Evolutionary conservation across 1,140 invertebrate genomes (phyloP).

Genomic region (Tetramorium parvispinum): DNA sequence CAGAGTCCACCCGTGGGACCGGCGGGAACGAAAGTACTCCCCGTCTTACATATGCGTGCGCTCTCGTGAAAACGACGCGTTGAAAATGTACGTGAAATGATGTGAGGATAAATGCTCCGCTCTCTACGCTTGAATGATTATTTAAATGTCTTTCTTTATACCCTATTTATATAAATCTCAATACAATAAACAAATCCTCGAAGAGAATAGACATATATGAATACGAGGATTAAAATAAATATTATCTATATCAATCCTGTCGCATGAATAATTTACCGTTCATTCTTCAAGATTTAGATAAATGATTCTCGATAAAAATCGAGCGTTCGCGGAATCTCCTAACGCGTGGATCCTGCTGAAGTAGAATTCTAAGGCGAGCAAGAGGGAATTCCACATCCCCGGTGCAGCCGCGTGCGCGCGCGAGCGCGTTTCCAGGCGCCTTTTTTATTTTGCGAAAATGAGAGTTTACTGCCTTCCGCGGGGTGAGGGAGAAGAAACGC

Average conservation of each 20-base stretch:
- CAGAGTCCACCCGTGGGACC: constrained; percentile 66
- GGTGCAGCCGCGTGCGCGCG: background rate
- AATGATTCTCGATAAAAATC: background rate
- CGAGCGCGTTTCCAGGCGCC: constrained; percentile 1
- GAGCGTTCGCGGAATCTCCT: background rate
- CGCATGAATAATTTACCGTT: background rate
- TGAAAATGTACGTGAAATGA: background rate
- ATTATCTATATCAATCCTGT: background rate
- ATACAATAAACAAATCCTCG: background rate
- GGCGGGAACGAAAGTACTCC: constrained; percentile 20
- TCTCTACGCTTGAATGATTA: background rate
- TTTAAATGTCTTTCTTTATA: background rate
- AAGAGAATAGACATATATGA: background rate
- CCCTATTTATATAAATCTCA: background rate
- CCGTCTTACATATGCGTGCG: constrained; percentile 32
- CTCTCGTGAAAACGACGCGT: background rate
- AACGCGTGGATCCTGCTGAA: background rate
- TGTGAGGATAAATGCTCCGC: background rate
- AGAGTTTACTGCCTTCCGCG: constrained; percentile 82
- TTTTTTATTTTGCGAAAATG: constrained; percentile 82
- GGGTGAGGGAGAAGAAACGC: constrained; percentile 73
- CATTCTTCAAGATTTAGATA: background rate
- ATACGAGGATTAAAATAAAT: background rate
- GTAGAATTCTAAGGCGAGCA: constrained; percentile 10
- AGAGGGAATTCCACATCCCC: background rate